phyloP scores from a whole-genome alignment of 2,797 vertebrate species.

The Cossypha dichroa region DNA sequence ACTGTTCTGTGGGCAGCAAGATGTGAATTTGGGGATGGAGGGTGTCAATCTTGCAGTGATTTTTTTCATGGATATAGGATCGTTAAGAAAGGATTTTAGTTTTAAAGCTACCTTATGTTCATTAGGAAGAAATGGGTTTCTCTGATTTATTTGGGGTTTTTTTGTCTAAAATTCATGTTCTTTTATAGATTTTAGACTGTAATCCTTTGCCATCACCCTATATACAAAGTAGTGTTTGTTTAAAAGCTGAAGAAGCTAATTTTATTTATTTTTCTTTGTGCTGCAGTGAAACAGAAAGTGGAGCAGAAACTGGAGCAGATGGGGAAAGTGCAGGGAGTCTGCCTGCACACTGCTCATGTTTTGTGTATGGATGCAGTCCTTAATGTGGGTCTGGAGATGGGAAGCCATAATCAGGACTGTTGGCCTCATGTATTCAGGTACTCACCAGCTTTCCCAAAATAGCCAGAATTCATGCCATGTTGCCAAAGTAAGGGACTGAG shows the following conservation, averaged over 20 bases:
- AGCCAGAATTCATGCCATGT: not conserved
- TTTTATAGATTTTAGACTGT: not conserved
- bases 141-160: not conserved
- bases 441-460: not conserved
- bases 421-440: constrained; percentile 98
- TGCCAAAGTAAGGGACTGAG: not conserved
- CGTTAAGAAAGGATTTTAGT: not conserved
- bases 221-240: not conserved
- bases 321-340: constrained; percentile 86
- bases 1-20: not conserved
- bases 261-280: not conserved
- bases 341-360: constrained; percentile 93
- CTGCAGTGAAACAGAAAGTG: constrained; percentile 89
- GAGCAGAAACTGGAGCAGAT: constrained; percentile 95
- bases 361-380: constrained; percentile 98
- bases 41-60: not conserved
- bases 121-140: not conserved
- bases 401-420: constrained; percentile 96
- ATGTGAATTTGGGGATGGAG: not conserved
- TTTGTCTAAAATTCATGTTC: not conserved
- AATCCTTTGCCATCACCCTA: not conserved
- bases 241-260: not conserved
- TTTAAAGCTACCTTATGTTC: not conserved
- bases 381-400: constrained; percentile 96
- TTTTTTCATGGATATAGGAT: not conserved